These are phyloP conservation scores for Zosterops japonicus DNA, from an alignment of 2,113 vertebrate species.

Conservation along the genomic window DNA sequence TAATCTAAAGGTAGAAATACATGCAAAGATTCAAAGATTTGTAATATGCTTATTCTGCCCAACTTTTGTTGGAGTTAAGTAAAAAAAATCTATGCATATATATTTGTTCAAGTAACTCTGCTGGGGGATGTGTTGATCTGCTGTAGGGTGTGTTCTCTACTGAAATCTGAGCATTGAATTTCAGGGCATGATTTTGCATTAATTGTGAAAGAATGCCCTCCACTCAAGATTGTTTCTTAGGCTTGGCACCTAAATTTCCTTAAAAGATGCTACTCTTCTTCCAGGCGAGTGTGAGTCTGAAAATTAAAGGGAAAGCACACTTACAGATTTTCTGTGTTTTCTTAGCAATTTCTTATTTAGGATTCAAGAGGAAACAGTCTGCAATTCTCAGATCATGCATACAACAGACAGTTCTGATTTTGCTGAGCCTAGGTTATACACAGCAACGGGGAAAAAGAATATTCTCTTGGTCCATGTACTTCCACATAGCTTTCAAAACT, in stretches of 20 bases:
- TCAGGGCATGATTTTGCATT: background rate
- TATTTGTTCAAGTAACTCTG: background rate
- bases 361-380: background rate
- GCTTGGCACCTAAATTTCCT: background rate
- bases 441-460: background rate
- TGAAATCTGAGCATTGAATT: background rate
- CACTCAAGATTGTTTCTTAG: background rate
- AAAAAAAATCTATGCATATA: background rate
- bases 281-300: background rate
- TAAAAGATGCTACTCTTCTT: background rate
- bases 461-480: background rate
- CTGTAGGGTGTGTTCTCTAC: background rate
- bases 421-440: background rate
- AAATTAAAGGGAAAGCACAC: background rate
- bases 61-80: background rate
- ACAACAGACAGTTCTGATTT: background rate
- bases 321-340: background rate
- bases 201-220: background rate
- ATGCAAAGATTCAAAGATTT: background rate
- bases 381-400: background rate
- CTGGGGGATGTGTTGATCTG: background rate
- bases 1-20: background rate
- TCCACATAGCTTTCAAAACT: background rate
- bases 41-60: background rate
- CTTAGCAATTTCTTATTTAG: background rate